Conservation (phyloP, 2,797 vertebrate genomes). For the Geotrypetes seraphini region DNA sequence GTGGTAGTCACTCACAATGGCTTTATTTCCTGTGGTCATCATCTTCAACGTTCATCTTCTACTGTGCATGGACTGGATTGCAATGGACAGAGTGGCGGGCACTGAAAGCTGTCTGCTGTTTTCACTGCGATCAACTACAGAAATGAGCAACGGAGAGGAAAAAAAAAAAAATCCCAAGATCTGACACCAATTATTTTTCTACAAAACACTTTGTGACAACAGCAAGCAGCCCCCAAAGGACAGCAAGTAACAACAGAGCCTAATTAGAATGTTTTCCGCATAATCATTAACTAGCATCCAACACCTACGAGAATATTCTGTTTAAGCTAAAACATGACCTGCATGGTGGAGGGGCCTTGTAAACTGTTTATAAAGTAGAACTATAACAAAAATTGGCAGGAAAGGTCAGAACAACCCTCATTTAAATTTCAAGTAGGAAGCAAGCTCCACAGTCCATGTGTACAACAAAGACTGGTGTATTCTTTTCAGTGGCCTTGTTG, state of each 20-base stretch:
- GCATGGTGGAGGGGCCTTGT: slow-evolving; percentile 62
- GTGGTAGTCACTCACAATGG: too few species aligned
- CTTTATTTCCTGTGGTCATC: too few species aligned
- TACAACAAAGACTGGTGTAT: slow-evolving; percentile 24
- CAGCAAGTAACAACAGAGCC: slow-evolving; percentile 57
- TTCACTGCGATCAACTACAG: slow-evolving; percentile 26
- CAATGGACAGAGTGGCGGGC: too few species aligned
- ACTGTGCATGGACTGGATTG: too few species aligned
- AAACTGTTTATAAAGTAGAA: slow-evolving; percentile 67
- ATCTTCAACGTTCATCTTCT: too few species aligned
- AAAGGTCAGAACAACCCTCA: slow-evolving; percentile 58
- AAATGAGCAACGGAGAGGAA: slow-evolving; percentile 35
- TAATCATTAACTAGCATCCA: slow-evolving; percentile 71
- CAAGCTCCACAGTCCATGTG: slow-evolving; percentile 7
- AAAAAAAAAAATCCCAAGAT: slow-evolving; percentile 35
- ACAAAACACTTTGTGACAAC: slow-evolving; percentile 62
- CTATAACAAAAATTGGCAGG: slow-evolving; percentile 64
- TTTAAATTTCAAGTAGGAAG: slow-evolving; percentile 67
- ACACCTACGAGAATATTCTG: slow-evolving; percentile 62
- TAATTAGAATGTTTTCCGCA: slow-evolving; percentile 68
- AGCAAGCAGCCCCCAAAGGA: slow-evolving; percentile 54
- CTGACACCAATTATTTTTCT: slow-evolving; percentile 63
- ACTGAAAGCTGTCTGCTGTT: slow-evolving; percentile 10
- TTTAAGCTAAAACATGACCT: slow-evolving; percentile 74
- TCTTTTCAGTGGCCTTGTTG: slow-evolving; percentile 31